Base-by-base conservation (phyloP, 1,140 invertebrate genomes). In the Diuraphis noxia region DNA sequence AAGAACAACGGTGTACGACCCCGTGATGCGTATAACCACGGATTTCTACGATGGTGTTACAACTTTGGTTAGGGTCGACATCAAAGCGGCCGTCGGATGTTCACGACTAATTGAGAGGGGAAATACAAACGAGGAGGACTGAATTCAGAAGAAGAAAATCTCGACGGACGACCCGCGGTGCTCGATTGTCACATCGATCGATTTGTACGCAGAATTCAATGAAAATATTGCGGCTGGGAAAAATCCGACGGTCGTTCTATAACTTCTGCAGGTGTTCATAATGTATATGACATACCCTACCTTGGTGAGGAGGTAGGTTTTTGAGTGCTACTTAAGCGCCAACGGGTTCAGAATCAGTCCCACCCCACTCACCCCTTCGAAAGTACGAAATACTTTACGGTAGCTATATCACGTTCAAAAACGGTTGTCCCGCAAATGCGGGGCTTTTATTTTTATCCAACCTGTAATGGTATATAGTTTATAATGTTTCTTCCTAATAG, bases 291-390 rank as follows among this genome's bases (percentile, higher is more conserved):
- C 23, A 49, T 21, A 23, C 46, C 46, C 19, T 21, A 23, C 46
- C 19, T 49, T 23, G n/a, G 30, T 0, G 17, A 0, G 3, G 9
- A 5, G 13, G 25, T 0, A 13, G 4, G 30, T 6, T 1, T 25
- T 5, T n/a, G n/a, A 1, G 5, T n/a, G 56, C 17, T 72, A 19
- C 13, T 72, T n/a, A 72, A 72, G n/a, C 13, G 13, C n/a, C 7
- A 72, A 72, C 13, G 5, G 13, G 56, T 72, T n/a, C 10, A 72
- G 56, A 72, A 72, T 72, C 13, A 72, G 30, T n/a, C n/a, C n/a
- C n/a, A n/a, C 13, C 4, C 56, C 30, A 3, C 9, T n/a, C 13
- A 13, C n/a, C 30, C 30, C n/a, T 30, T 72, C 56, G 4, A n/a
- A 72, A 72, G 13, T 72, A n/a, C 30, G 34, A 72, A 72, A n/a